These are phyloP conservation scores for Ennomos erosarius DNA, from an alignment of 2,888 invertebrate genomes.

Conservation along the genomic window DNA sequence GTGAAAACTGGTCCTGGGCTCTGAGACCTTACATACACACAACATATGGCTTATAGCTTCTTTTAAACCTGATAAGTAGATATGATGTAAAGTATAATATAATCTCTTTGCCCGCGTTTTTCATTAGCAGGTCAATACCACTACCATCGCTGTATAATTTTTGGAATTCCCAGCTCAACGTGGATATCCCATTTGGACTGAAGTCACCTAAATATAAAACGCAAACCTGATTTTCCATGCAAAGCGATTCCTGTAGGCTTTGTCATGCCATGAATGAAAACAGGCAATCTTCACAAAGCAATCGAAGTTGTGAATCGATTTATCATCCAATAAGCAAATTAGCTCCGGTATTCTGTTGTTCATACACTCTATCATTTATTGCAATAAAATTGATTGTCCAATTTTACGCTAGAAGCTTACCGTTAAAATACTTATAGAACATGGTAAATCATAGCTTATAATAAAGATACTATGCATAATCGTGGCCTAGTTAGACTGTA, in stretches of 20 bases:
- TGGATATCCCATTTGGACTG: too few species aligned
- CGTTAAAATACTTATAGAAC: conserved; percentile 42
- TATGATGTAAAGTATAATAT: too few species aligned
- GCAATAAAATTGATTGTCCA: conserved; percentile 45
- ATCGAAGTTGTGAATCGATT: conserved; percentile 18
- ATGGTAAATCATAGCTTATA: conserved; percentile 36
- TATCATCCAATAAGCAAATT: conserved; percentile 28
- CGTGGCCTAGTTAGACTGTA: conserved; percentile 41
- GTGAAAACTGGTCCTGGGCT: conserved; percentile 42
- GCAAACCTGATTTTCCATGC: conserved; percentile 4
- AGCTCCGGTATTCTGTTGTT: conserved; percentile 23
- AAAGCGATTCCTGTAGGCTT: not conserved
- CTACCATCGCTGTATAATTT: too few species aligned
- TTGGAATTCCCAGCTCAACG: too few species aligned
- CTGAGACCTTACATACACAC: not conserved
- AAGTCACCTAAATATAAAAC: too few species aligned
- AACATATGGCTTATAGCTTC: not conserved
- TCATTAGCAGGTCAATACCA: too few species aligned
- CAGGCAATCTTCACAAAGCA: conserved; percentile 13
- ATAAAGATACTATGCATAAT: conserved; percentile 39
- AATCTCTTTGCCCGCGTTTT: too few species aligned
- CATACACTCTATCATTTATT: conserved; percentile 43
- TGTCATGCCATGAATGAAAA: conserved; percentile 2
- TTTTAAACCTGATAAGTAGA: conserved; percentile 1
- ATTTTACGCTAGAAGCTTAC: conserved; percentile 44